A percentile compares a stretch with the other conserved stretches of the same genome.
Evolutionary conservation across 2,888 invertebrate genomes (phyloP).

Genomic region (Scaptomyza flava): DNA sequence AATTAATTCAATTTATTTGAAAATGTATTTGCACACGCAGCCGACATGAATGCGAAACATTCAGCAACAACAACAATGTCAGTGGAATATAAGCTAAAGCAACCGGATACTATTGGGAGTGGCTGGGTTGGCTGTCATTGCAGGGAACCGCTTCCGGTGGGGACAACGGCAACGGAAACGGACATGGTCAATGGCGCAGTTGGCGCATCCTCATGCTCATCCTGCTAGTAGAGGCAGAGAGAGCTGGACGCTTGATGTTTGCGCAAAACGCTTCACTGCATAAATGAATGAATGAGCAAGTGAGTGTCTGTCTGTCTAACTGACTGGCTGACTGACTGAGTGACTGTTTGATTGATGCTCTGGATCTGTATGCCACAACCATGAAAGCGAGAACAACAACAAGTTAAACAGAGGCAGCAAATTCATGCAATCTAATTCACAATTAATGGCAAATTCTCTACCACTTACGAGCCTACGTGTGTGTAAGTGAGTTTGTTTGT

Average conservation of each 20-base stretch:
- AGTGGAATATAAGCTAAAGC: constrained; percentile 23
- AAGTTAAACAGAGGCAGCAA: constrained; percentile 57
- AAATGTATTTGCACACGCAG: constrained; percentile 81
- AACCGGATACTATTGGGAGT: constrained; percentile 23
- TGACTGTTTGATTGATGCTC: constrained; percentile 34
- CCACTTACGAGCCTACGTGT: constrained; percentile 60
- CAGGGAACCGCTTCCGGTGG: constrained; percentile 54
- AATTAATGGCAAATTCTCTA: constrained; percentile 82
- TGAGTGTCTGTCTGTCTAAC: constrained; percentile 36
- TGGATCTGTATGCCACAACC: constrained; percentile 17
- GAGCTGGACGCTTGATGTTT: constrained; percentile 45
- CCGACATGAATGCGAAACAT: constrained; percentile 82
- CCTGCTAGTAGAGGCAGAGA: constrained; percentile 10
- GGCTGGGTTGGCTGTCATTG: constrained; percentile 25
- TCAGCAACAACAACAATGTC: constrained; percentile 40
- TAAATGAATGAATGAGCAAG: constrained; percentile 59
- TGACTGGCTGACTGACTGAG: constrained; percentile 30
- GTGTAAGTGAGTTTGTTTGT: constrained; percentile 17
- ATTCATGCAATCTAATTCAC: constrained; percentile 81
- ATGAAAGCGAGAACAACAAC: constrained; percentile 23
- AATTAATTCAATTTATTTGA: constrained; percentile 80
- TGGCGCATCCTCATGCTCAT: constrained; percentile 40
- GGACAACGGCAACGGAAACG: constrained; percentile 55
- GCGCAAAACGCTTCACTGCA: constrained; percentile 67
- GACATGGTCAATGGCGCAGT: constrained; percentile 60